Evolutionary conservation across 92 coral and sea anemone genomes (phyloP), one percentile per base, ranked within the genome.

Genomic region (Palythoa heliodiscus): DNA sequence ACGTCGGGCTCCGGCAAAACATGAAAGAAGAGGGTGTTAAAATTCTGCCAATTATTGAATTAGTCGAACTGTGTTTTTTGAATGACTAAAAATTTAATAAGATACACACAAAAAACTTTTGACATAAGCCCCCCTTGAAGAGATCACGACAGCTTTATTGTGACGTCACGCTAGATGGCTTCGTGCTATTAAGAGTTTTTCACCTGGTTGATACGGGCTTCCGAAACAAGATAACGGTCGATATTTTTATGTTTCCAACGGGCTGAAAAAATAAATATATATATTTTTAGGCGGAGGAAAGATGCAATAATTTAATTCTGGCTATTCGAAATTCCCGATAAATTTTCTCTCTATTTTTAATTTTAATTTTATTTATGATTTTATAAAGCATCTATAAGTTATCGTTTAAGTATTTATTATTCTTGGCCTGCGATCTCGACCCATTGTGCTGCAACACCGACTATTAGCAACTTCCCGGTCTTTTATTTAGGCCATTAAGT

Each of bases 1-100:
- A 23, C 11, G 69, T n/a, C 25, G 22, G 11, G 11, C 29, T 63
- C 69, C 8, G 8, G 7, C 10, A 23, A 63, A n/a, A 63, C 22
- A n/a, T 63, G 6, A 43, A 29, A 29, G 35, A 29, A 43, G 50
- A 43, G 50, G 69, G 69, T 8, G 69, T 63, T 63, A 3, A 63
- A 63, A 63, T 63, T n/a, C 29, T 23, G 69, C 22, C 69, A 63
- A 63, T 63, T 63, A 63, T n/a, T 63, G 69, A 63, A 63, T 63
- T 63, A 63, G 69, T n/a, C 22, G 69, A 17, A 63, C 20, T 63
- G 29, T 63, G 69, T n/a, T 63, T 63, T 63, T n/a, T 20, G n/a
- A 63, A 63, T n/a, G 69, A 23, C 25, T 63, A 23, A 63, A 63
- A 63, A n/a, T 63, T n/a, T n/a, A 63, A 63, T 23, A 7, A 63